These are phyloP conservation scores for Platypus cylindrus DNA, from an alignment of 2,888 invertebrate genomes.

Conservation along the genomic window DNA sequence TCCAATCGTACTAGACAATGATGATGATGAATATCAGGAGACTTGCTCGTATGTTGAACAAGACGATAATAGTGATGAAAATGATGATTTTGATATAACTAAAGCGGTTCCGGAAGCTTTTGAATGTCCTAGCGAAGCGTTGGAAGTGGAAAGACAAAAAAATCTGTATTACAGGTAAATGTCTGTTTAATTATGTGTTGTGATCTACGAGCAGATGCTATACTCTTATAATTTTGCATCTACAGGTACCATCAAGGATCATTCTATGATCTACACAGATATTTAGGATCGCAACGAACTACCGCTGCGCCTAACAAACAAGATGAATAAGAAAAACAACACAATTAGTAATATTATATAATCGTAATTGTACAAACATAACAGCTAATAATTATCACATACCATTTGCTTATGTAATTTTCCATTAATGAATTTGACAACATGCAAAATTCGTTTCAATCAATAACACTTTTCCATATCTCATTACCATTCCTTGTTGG, in stretches of 20 bases:
- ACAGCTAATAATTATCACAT: too few relatives aligned
- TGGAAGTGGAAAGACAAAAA: constrained; percentile 7
- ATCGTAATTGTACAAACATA: too few relatives aligned
- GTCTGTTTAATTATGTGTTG: too few relatives aligned
- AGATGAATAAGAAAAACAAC: constrained; percentile 1
- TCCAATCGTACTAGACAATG: too few relatives aligned
- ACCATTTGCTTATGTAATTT: too few relatives aligned
- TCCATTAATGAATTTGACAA: constrained; percentile 17
- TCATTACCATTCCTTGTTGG: constrained; percentile 53
- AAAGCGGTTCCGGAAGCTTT: constrained; percentile 11
- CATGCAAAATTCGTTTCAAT: constrained; percentile 26
- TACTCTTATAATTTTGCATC: background rate
- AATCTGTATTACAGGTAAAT: constrained; percentile 10
- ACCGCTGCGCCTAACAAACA: background rate
- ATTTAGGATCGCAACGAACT: constrained; percentile 5
- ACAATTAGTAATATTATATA: background rate
- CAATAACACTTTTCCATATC: constrained; percentile 42
- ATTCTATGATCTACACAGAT: constrained; percentile 8
- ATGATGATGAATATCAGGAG: too few relatives aligned
- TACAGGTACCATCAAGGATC: constrained; percentile 8
- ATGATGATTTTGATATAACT: constrained; percentile 7
- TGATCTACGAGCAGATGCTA: too few relatives aligned
- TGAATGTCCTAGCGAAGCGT: constrained; percentile 7
- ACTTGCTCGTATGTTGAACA: too few relatives aligned
- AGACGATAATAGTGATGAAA: background rate